These are phyloP conservation scores for Dinomys branickii DNA, from an alignment of 2,113 vertebrate genomes.

Conservation along the genomic window DNA sequence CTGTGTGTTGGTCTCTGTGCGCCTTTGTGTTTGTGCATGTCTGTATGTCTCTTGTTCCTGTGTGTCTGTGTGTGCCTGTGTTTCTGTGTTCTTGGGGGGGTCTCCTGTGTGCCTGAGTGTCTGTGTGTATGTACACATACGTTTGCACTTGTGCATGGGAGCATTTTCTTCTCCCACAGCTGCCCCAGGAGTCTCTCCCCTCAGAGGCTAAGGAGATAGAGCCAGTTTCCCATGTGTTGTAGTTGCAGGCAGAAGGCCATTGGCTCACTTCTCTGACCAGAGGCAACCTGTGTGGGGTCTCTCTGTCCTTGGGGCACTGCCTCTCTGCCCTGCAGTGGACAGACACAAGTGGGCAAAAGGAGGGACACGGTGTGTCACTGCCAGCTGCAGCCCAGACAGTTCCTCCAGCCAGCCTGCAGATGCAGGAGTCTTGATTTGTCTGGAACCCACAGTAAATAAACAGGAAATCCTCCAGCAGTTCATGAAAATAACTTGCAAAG, in stretches of 20 bases:
- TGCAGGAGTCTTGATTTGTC: background rate
- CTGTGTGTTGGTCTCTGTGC: background rate
- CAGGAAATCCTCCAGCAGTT: conserved; percentile 38
- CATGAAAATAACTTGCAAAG: background rate
- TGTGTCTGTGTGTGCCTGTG: background rate
- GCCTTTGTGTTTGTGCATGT: too few relatives aligned
- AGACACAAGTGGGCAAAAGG: background rate
- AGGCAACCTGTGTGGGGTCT: background rate
- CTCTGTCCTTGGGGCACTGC: background rate
- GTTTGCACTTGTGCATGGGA: rapidly evolving
- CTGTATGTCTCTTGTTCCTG: too few relatives aligned
- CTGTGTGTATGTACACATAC: background rate
- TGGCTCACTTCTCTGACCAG: background rate
- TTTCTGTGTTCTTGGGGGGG: background rate
- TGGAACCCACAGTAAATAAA: conserved; percentile 38
- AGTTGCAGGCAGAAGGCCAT: background rate
- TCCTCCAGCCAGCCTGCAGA: background rate
- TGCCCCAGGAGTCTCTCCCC: background rate
- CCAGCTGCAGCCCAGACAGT: background rate
- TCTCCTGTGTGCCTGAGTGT: background rate
- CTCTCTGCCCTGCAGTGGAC: background rate
- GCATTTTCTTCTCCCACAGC: background rate
- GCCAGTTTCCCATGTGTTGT: background rate
- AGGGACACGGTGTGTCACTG: background rate
- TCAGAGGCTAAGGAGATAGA: background rate